Base-by-base conservation (phyloP, 2,888 invertebrate genomes). In the Phengaris alcon region DNA sequence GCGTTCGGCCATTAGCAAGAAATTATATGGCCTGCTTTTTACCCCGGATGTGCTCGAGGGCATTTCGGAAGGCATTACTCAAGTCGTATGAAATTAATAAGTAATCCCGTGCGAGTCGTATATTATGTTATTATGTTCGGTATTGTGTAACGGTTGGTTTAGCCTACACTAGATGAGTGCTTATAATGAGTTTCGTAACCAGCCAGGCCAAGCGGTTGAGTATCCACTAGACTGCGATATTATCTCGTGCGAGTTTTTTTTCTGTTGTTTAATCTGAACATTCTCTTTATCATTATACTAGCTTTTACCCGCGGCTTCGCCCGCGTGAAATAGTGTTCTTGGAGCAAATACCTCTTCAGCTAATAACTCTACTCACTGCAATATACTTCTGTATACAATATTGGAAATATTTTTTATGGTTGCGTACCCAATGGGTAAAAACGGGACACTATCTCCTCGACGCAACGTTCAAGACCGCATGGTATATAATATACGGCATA, bases 111-210 rank as follows among this genome's bases (percentile, higher is more conserved):
- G 51, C 12, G 70, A 70, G 35, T 48, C 69, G 10, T 54, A 54
- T 35, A 51, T 70, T 22, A 51, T 48, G 48, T 69, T 69, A 68
- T 69, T 69, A 69, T 48, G 48, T 46, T 69, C 5, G 13, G 69
- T 69, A 54, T 52, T 72, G 52, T 52, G 54, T 72, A 72, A 72
- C 54, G 72, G 72, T 35, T 48, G 70, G 70, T 51, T 72, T 54
- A 52, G 72, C 51, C 72, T 22, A 52, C 51, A 70, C 54, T 72
- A 52, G 72, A 54, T 54, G 15, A 72, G 72, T 35, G 22, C 51
- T 35, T 72, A 52, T 72, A 72, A 72, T 54, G 72, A 72, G 72
- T 72, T 54, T 72, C 72, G 52, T 72, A 72, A 72, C 35, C 52
- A 72, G 54, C 72, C 72, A 54, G 72, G 72, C 54, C 52, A 54